Evolutionary conservation across 2,888 invertebrate genomes (phyloP), one percentile per base, ranked within the genome.

Genomic region (Asteroscopus sphinx): DNA sequence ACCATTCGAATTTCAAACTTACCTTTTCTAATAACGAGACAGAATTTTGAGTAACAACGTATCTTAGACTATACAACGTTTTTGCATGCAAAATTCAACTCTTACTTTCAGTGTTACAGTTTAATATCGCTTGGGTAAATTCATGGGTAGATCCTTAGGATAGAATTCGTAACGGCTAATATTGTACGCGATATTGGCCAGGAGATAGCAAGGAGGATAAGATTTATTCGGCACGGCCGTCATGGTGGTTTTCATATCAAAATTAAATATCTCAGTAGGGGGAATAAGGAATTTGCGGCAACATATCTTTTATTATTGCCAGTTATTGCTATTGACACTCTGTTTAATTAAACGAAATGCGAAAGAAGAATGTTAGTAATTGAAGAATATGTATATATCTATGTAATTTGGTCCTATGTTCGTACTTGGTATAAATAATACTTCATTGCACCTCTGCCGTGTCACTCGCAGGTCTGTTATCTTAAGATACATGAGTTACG

Each of bases 131-230:
- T 56, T 54, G 53, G 6, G 5, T 52, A 54, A 68, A 65, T 70
- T 81, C 79, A 73, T 81, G 85, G 85, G 81, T 83, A 83, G 85
- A 85, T 85, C 77, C 81, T 83, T 84, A 82, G 82, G 84, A 85
- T 83, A 86, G 84, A 80, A 93, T 93, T 92, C 89, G 91, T 85
- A 82, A 90, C 87, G 92, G 91, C 86, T 88, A 92, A 93, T 93
- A 93, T 91, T 90, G 90, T 82, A 87, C 88, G 91, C 86, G 82
- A 91, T 93, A 93, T 93, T 92, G 91, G 91, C 88, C 81, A 86
- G 83, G 64, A 82, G 85, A 83, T 87, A 88, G 89, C 88, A 40
- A 36, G 87, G 79, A 80, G 87, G 89, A 90, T 91, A 90, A 90
- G 89, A 92, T 92, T 92, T 93, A 93, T 92, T 89, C 83, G 86